These are phyloP conservation scores for Darevskia nairensis DNA, from an alignment of 2,797 vertebrate genomes.

Conservation along the genomic window DNA sequence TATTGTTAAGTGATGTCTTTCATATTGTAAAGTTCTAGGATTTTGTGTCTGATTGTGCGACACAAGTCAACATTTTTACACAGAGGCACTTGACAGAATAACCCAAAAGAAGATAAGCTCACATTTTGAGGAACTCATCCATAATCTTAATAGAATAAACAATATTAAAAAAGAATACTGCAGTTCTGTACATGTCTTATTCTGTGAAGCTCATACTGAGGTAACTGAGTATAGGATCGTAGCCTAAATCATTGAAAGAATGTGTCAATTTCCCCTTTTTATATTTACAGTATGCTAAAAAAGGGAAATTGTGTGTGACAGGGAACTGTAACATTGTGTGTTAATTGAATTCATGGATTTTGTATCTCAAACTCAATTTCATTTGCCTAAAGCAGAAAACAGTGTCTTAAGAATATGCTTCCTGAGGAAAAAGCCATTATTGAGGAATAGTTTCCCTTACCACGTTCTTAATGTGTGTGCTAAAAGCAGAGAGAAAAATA, in stretches of 20 bases:
- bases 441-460: neutral
- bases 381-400: neutral
- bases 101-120: neutral
- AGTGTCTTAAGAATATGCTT: neutral
- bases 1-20: neutral
- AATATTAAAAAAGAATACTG: neutral
- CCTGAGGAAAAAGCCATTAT: neutral
- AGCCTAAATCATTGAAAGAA: conserved; percentile 35
- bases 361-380: neutral
- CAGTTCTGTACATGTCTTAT: neutral
- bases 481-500: neutral
- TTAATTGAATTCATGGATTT: neutral
- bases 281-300: conserved; percentile 47
- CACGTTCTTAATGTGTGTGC: neutral
- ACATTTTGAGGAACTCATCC: neutral
- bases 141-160: neutral
- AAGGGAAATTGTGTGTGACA: conserved; percentile 7
- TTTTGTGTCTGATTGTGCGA: neutral
- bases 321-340: neutral
- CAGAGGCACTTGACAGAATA: neutral
- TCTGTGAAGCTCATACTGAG: neutral
- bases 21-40: neutral
- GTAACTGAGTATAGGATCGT: neutral
- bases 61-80: neutral
- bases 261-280: conserved; percentile 29